Conservation (phyloP, 2,797 vertebrate genomes). For the Phrynocephalus guinanensis region DNA sequence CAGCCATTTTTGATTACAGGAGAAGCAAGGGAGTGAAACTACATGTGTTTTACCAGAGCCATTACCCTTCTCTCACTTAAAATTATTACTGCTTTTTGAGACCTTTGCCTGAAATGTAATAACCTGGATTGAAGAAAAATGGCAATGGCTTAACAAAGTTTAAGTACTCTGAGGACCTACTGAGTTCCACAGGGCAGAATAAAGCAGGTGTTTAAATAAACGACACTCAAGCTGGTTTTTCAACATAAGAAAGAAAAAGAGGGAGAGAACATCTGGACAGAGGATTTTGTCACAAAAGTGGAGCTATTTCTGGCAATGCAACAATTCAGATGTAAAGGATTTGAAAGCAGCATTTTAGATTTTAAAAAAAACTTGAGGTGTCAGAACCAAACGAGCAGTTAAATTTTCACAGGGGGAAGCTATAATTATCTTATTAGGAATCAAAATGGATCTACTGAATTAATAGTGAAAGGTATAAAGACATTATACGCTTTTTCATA, state of each 20-base stretch:
- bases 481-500: too few species aligned
- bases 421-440: neutral
- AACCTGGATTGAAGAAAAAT: too few species aligned
- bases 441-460: neutral
- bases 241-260: neutral
- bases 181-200: neutral
- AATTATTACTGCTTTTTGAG: too few species aligned
- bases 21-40: too few species aligned
- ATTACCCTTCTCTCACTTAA: too few species aligned
- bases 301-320: neutral
- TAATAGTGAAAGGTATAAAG: neutral
- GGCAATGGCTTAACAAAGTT: too few species aligned
- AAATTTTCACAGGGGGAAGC: neutral
- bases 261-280: neutral
- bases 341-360: neutral
- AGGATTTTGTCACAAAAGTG: neutral
- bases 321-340: neutral
- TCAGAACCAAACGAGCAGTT: neutral
- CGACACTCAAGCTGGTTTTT: neutral
- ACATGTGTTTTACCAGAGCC: too few species aligned
- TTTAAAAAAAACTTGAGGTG: neutral
- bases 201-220: neutral
- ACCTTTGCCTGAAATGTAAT: too few species aligned
- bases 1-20: too few species aligned
- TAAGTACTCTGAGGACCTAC: neutral